Evolutionary conservation across 2,797 vertebrate genomes (phyloP), one percentile per base, ranked within the genome.

Genomic region (Neosilurus mollespiculum): DNA sequence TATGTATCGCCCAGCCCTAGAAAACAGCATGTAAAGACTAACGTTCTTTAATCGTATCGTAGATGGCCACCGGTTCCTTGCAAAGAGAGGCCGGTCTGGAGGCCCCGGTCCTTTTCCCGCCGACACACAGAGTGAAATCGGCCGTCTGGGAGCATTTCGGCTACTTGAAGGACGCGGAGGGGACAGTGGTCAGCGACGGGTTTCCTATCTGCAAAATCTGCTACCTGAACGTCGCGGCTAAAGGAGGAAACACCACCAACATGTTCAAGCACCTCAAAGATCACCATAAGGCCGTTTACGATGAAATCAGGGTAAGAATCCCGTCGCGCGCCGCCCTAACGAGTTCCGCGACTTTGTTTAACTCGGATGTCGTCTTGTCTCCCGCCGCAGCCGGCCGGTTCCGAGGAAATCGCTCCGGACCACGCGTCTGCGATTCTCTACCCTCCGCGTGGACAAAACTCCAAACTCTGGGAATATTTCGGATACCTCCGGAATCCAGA

Each of bases 211-310:
- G 87, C 78, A 87, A 84, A 72, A 43, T 83, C 37, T 87, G 87
- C 83, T 81, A 85, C 77, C 64, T 84, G 53, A 87, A 84, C 66
- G 84, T 87, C 24, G 80, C 87, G 0, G 84, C 87, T 58, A 83
- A 84, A 75, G 59, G 82, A 6, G 84, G 87, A 56, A 87, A 87
- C 73, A 87, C 87, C 61, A 86, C 84, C 67, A 87, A 87, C 76
- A 78, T 87, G 80, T 80, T 82, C 37, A 85, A 87, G 70, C 87
- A 87, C 51, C 87, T 87, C 58, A 83, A 85, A 64, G 87, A 87
- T 54, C 87, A 87, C 49, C 87, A 87, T 22, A 78, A 59, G 51
- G 30, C 30, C 9, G 6, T 85, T n/a, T 85, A 82, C 15, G 66
- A 82, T 43, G 75, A 72, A 37, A 82, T 82, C 75, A 65, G 76